These are phyloP conservation scores for Salticus scenicus DNA, from an alignment of 2,888 invertebrate species.

Conservation along the genomic window DNA sequence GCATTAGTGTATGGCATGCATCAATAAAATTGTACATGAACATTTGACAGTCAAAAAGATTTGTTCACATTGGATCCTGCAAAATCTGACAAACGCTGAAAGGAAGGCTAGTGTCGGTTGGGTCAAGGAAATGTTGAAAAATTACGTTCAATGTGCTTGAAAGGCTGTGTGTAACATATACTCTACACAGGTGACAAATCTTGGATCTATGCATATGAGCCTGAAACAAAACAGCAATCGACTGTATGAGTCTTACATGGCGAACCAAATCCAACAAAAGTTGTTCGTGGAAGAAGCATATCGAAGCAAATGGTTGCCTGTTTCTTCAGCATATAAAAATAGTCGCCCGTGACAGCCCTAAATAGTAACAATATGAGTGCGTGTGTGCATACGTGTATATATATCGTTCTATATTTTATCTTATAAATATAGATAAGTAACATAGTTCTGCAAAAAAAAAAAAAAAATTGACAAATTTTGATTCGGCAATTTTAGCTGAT, in stretches of 20 bases:
- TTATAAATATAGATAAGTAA: too few species aligned
- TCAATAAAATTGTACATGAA: conserved; percentile 3
- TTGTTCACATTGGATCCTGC: neutral
- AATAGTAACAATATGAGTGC: too few species aligned
- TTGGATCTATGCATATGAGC: conserved; percentile 16
- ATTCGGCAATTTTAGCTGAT: too few species aligned
- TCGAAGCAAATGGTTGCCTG: conserved; percentile 15
- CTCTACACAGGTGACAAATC: conserved; percentile 2
- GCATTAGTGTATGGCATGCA: neutral
- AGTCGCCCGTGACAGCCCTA: too few species aligned
- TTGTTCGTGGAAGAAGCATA: conserved; percentile 21
- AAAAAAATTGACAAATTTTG: too few species aligned
- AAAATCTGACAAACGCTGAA: conserved; percentile 8
- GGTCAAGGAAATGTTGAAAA: neutral
- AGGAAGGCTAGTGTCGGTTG: neutral
- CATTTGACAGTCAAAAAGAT: neutral
- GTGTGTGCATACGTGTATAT: too few species aligned
- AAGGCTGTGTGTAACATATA: neutral
- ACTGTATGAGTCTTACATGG: neutral
- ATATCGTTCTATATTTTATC: too few species aligned
- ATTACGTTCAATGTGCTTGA: neutral
- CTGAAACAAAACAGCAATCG: conserved; percentile 10
- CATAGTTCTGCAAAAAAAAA: too few species aligned
- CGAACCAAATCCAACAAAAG: conserved; percentile 6
- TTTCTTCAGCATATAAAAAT: conserved; percentile 14